These are phyloP conservation scores for Epinotia brunnichana DNA, from an alignment of 2,888 invertebrate species.

Conservation along the genomic window DNA sequence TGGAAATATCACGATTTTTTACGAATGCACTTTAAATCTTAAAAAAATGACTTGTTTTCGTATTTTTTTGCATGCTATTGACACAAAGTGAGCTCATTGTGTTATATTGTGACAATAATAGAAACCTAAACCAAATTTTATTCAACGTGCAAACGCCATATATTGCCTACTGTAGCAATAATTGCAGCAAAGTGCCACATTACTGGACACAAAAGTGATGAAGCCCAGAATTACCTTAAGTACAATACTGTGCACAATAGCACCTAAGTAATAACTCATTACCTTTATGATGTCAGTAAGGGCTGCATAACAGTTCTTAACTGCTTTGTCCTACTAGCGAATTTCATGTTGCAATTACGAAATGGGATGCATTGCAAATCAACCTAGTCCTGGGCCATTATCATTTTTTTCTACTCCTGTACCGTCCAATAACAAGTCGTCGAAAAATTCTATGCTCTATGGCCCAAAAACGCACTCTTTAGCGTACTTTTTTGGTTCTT, in stretches of 20 bases:
- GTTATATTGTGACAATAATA: background rate
- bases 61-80: background rate
- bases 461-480: no score
- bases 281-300: background rate
- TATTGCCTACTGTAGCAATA: constrained; percentile 7
- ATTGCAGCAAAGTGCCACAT: constrained; percentile 17
- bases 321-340: constrained; percentile 10
- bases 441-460: no score
- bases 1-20: no score
- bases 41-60: no score
- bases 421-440: no score
- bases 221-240: constrained; percentile 15
- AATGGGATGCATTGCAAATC: background rate
- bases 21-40: no score
- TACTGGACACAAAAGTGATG: constrained; percentile 18
- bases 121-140: background rate
- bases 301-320: constrained; percentile 7
- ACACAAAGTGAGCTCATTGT: background rate
- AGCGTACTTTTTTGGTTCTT: no score
- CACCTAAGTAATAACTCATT: constrained; percentile 28
- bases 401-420: no score
- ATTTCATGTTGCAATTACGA: background rate
- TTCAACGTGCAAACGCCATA: constrained; percentile 14
- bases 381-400: no score
- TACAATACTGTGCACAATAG: constrained; percentile 19